Conservation (phyloP, 2,797 vertebrate genomes). For the Taenioides sp. region DNA sequence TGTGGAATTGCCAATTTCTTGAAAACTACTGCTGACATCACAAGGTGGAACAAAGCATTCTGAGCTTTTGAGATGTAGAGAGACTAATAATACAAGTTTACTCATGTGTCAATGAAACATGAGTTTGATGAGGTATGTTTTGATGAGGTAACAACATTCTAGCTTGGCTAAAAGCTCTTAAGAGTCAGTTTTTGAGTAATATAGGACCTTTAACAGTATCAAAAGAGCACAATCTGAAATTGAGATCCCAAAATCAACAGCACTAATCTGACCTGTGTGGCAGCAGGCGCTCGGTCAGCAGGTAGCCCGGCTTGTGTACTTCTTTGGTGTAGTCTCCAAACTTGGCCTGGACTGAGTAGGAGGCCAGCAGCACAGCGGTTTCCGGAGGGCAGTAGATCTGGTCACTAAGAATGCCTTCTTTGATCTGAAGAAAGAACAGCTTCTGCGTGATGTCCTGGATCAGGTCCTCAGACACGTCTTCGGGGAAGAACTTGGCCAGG, state of each 20-base stretch:
- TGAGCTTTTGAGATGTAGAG: no score
- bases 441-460: conserved; percentile 98
- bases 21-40: no score
- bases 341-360: conserved; percentile 95
- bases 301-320: conserved; percentile 86
- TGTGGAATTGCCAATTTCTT: no score
- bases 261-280: conserved; percentile 84
- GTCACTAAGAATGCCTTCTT: conserved; percentile 90
- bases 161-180: no score
- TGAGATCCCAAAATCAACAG: not conserved
- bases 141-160: no score
- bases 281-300: conserved; percentile 87
- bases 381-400: conserved; percentile 97
- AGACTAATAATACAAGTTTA: no score
- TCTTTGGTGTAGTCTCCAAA: conserved; percentile 91
- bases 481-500: conserved; percentile 93
- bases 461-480: conserved; percentile 93
- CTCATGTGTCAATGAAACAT: no score
- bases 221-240: not conserved
- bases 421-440: conserved; percentile 97
- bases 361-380: conserved; percentile 94
- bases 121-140: no score
- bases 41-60: no score
- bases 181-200: no score
- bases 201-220: not conserved